These are phyloP conservation scores for Cyprinodon diabolis DNA, from an alignment of 2,797 vertebrate species.

Conservation along the genomic window DNA sequence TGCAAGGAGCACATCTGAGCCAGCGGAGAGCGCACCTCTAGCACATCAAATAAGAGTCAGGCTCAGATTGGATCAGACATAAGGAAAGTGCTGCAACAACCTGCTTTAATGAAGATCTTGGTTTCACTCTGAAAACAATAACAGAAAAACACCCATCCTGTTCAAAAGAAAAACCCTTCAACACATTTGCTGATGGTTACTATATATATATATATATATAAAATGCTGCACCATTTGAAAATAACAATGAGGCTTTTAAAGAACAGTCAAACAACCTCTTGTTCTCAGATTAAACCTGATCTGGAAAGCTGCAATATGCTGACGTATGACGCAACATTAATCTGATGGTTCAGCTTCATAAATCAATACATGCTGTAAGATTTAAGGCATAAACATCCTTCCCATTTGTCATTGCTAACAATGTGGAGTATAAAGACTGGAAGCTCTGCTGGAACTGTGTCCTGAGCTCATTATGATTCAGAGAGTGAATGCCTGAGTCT, in stretches of 20 bases:
- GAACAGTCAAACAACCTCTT: conserved; percentile 29
- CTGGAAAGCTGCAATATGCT: conserved; percentile 40
- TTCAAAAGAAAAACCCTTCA: conserved; percentile 50
- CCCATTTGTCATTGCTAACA: conserved; percentile 61
- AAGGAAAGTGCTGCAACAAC: conserved; percentile 64
- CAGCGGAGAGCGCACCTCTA: conserved; percentile 54
- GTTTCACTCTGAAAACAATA: conserved; percentile 38
- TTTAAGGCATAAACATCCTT: conserved; percentile 53
- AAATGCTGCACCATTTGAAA: conserved; percentile 44
- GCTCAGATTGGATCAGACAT: conserved; percentile 65
- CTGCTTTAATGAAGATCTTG: conserved; percentile 62
- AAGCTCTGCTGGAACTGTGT: conserved; percentile 41
- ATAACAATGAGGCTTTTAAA: conserved; percentile 31
- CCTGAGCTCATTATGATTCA: conserved; percentile 65
- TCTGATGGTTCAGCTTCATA: conserved; percentile 44
- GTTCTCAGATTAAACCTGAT: conserved; percentile 26
- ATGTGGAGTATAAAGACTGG: conserved; percentile 8
- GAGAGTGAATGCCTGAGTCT: conserved; percentile 45
- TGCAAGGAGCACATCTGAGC: conserved; percentile 52
- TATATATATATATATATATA: conserved; percentile 8
- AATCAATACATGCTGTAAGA: conserved; percentile 60
- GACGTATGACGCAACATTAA: conserved; percentile 37
- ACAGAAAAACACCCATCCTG: conserved; percentile 36
- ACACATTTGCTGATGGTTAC: conserved; percentile 16
- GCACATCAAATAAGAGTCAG: conserved; percentile 59